A percentile compares a stretch with the other conserved stretches of the same genome.
Evolutionary conservation across 2,888 invertebrate genomes (phyloP).

Genomic region (Gastrophysa polygoni): DNA sequence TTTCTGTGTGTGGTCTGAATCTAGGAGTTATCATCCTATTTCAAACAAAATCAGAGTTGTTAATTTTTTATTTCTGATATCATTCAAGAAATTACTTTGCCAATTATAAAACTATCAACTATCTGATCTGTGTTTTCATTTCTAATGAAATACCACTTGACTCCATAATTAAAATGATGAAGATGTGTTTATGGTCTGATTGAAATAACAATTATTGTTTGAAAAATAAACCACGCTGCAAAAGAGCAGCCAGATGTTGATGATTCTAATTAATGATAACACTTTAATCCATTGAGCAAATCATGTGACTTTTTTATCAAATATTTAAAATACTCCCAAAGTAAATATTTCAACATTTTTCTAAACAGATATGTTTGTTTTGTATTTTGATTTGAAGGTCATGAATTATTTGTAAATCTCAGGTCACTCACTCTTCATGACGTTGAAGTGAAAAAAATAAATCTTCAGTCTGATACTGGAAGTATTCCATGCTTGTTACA

Average conservation of each 20-base stretch:
- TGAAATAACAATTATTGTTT: neutral
- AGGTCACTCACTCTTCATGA: neutral
- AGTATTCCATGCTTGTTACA: too few species aligned
- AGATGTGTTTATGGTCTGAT: neutral
- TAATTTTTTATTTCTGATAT: too few species aligned
- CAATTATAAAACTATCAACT: too few species aligned
- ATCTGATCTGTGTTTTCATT: too few species aligned
- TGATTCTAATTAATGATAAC: slow-evolving; percentile 3
- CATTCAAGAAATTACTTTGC: too few species aligned
- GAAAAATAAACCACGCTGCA: neutral
- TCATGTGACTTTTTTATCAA: slow-evolving; percentile 14
- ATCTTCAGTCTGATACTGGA: too few species aligned
- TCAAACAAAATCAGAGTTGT: too few species aligned
- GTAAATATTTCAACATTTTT: neutral
- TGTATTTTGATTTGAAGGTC: neutral
- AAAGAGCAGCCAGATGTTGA: slow-evolving; percentile 6
- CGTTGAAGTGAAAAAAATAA: neutral
- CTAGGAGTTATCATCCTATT: too few species aligned
- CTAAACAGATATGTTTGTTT: neutral
- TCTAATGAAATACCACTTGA: neutral
- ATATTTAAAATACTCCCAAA: neutral
- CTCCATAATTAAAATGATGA: neutral
- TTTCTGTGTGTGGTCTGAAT: too few species aligned
- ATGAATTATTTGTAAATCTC: neutral
- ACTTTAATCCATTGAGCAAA: slow-evolving; percentile 3